Evolutionary conservation across 1,140 invertebrate genomes (phyloP).

Genomic region (Orchestia grillus): DNA sequence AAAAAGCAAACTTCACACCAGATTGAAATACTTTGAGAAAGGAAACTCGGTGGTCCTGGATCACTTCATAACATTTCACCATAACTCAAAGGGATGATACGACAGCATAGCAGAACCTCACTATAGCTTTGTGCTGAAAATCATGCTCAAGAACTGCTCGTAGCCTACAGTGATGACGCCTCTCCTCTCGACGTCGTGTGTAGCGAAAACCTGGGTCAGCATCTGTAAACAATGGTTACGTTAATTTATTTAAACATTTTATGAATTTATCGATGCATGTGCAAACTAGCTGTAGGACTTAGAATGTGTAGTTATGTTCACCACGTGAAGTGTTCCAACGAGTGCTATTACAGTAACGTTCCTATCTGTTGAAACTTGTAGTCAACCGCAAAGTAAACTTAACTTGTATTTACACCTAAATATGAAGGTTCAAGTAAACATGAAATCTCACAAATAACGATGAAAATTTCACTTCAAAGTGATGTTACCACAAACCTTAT

Average conservation of each 20-base stretch:
- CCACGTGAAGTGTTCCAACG: too few species aligned
- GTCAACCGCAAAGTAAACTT: too few species aligned
- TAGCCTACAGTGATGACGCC: conserved; percentile 96
- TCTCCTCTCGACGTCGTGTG: conserved; percentile 93
- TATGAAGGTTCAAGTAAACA: too few species aligned
- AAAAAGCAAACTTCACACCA: background rate
- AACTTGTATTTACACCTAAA: background rate
- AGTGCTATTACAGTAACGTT: too few species aligned
- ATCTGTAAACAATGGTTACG: conserved; percentile 78
- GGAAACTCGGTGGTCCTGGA: background rate
- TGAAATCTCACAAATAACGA: background rate
- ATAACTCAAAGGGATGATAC: background rate
- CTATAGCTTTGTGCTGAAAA: conserved; percentile 91
- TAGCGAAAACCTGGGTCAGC: conserved; percentile 88
- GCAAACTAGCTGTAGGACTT: background rate
- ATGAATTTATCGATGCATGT: background rate
- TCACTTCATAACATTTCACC: background rate
- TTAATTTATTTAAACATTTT: background rate
- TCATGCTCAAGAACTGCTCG: conserved; percentile 96
- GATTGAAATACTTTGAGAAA: background rate
- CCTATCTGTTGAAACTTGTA: too few species aligned
- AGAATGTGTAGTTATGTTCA: too few species aligned
- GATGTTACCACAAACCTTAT: too few species aligned
- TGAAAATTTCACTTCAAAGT: background rate
- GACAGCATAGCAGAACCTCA: background rate